phyloP scores from a whole-genome alignment of 2,888 invertebrate species.

The Dugesia japonica region DNA sequence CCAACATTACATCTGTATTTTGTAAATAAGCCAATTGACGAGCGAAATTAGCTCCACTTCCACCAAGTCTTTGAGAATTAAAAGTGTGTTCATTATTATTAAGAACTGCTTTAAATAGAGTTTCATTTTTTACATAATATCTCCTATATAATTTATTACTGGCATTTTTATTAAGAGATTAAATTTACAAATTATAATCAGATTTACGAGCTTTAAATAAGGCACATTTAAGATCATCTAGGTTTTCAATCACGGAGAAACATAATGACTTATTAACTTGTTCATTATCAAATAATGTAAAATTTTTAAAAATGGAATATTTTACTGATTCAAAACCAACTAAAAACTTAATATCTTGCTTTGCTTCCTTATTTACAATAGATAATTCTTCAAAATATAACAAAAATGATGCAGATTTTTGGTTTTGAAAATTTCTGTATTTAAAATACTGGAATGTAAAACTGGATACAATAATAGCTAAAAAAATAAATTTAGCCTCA shows the following conservation, averaged over 20 bases:
- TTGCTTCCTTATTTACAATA: neutral
- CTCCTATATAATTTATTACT: neutral
- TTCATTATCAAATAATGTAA: neutral
- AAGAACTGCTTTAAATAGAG: neutral
- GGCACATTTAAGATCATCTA: neutral
- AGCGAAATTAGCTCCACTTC: neutral
- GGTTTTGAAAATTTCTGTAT: neutral
- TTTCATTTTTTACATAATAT: neutral
- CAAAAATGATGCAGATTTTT: neutral
- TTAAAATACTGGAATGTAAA: neutral
- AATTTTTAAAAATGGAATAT: conserved; percentile 1
- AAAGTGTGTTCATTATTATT: neutral
- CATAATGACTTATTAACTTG: neutral
- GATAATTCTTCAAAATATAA: neutral
- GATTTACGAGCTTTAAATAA: neutral
- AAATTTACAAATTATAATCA: neutral
- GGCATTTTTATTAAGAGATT: too few species aligned
- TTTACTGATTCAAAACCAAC: neutral
- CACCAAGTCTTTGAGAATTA: neutral
- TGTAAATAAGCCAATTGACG: neutral
- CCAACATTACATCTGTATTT: neutral
- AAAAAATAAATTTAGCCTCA: neutral
- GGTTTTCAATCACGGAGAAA: neutral
- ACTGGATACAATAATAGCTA: neutral
- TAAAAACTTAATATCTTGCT: neutral